Evolutionary conservation across 2,888 invertebrate genomes (phyloP).

Genomic region (Scaptomyza flava): DNA sequence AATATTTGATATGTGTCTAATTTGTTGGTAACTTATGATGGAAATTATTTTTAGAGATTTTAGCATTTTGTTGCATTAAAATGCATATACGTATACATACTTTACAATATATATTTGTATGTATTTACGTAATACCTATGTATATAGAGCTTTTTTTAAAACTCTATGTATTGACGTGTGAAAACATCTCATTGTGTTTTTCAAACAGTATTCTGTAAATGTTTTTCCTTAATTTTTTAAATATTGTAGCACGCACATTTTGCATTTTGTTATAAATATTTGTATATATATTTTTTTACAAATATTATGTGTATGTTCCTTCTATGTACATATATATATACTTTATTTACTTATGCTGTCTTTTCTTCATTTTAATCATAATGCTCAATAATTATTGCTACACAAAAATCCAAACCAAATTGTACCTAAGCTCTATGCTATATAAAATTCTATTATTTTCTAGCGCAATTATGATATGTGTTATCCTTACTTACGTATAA

Average conservation of each 20-base stretch:
- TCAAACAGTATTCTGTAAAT: conserved; percentile 72
- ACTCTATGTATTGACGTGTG: conserved; percentile 28
- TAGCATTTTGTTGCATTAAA: conserved; percentile 48
- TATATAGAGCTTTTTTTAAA: conserved; percentile 34
- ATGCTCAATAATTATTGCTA: conserved; percentile 51
- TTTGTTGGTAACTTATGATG: conserved; percentile 44
- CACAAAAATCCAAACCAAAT: conserved; percentile 16
- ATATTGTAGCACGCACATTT: conserved; percentile 64
- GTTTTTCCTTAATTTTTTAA: conserved; percentile 45
- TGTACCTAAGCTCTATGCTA: conserved; percentile 41
- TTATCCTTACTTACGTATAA: conserved; percentile 44
- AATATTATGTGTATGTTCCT: conserved; percentile 26
- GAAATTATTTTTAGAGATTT: conserved; percentile 54
- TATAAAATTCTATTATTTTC: conserved; percentile 45
- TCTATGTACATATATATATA: not conserved
- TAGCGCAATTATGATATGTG: conserved; percentile 55
- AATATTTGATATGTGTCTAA: conserved; percentile 41
- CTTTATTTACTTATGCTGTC: conserved; percentile 14
- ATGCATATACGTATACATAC: conserved; percentile 32
- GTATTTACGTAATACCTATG: conserved; percentile 20
- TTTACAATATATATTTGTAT: conserved; percentile 18
- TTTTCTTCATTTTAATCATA: conserved; percentile 18
- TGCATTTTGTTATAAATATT: conserved; percentile 64
- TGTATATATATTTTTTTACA: conserved; percentile 21
- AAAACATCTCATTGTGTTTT: conserved; percentile 45